These are phyloP conservation scores for Falcaria lacertinaria DNA, from an alignment of 2,888 invertebrate species.

Conservation along the genomic window DNA sequence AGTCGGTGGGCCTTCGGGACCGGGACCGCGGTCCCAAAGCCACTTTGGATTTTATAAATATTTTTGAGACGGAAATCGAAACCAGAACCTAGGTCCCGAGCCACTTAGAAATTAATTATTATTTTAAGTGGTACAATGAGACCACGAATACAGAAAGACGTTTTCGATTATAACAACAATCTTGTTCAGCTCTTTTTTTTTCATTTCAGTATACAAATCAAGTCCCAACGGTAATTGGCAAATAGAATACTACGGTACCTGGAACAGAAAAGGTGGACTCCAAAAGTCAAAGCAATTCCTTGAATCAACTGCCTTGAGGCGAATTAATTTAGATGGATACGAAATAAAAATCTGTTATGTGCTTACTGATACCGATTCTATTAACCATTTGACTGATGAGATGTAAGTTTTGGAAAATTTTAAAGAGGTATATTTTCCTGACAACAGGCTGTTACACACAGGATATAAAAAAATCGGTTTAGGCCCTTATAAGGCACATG, in stretches of 20 bases:
- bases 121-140: too few relatives aligned
- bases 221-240: conserved; percentile 36
- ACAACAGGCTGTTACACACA: too few relatives aligned
- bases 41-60: too few relatives aligned
- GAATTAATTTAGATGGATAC: conserved; percentile 65
- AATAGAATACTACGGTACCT: conserved; percentile 48
- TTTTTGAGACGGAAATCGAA: too few relatives aligned
- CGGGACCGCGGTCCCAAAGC: too few relatives aligned
- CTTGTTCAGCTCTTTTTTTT: background rate
- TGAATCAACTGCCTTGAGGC: conserved; percentile 47
- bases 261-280: conserved; percentile 39
- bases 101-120: too few relatives aligned
- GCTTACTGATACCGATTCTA: conserved; percentile 79
- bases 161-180: background rate
- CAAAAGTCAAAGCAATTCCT: conserved; percentile 23
- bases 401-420: conserved; percentile 65
- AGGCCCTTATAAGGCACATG: too few relatives aligned
- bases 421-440: too few relatives aligned
- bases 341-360: conserved; percentile 78
- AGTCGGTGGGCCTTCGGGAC: too few relatives aligned
- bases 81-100: too few relatives aligned
- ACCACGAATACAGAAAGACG: too few relatives aligned
- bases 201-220: conserved; percentile 59
- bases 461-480: too few relatives aligned
- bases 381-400: conserved; percentile 80